Conservation (phyloP, 2,888 invertebrate species). For the Lepetodrilus schrolli region DNA sequence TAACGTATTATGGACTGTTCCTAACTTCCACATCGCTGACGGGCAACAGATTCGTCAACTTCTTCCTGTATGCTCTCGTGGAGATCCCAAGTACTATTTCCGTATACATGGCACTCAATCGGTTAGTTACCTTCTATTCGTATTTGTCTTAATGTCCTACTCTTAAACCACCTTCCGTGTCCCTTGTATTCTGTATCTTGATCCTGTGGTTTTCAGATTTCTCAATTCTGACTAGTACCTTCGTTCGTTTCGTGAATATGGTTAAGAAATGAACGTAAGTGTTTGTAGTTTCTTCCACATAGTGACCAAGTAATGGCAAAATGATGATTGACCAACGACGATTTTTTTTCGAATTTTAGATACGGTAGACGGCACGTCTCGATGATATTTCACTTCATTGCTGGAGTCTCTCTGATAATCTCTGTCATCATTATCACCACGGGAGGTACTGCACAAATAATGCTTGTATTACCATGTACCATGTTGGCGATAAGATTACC, state of each 20-base stretch:
- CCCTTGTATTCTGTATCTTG: no score
- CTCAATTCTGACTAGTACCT: no score
- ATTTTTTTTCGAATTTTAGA: no score
- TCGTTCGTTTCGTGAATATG: no score
- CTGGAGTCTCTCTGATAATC: conserved; percentile 47
- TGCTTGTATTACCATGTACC: no score
- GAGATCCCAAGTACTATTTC: conserved; percentile 58
- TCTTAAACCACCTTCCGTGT: background rate
- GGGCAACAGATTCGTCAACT: conserved; percentile 64
- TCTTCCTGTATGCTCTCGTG: conserved; percentile 56
- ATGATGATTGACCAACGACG: no score
- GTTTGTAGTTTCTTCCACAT: no score
- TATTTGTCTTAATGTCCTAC: background rate
- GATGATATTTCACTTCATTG: conserved; percentile 46
- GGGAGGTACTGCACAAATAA: no score
- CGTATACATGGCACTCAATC: background rate
- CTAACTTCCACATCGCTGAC: conserved; percentile 58
- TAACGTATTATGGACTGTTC: conserved; percentile 65
- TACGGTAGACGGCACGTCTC: conserved; percentile 46
- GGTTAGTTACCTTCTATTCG: background rate
- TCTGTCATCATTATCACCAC: conserved; percentile 45
- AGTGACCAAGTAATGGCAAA: no score
- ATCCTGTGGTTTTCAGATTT: no score
- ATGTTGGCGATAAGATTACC: no score
- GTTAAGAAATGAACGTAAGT: no score